Percentiles rank a stretch among this genome's conserved stretches.
phyloP scores from a whole-genome alignment of 1,140 invertebrate species.

The Drosophila ironensis region DNA sequence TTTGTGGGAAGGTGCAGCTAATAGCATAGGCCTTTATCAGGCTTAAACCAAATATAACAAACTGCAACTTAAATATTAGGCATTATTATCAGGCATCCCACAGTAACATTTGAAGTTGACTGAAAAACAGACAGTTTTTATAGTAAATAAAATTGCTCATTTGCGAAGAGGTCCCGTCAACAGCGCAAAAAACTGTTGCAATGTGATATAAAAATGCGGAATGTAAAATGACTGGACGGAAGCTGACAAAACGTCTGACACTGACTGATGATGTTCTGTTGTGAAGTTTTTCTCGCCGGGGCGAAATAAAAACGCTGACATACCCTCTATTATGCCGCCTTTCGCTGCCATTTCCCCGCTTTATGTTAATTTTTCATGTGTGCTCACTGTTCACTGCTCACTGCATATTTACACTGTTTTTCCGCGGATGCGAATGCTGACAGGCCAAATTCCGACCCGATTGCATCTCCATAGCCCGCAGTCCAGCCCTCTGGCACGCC shows the following conservation, averaged over 20 bases:
- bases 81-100: no score
- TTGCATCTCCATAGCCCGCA: conserved; percentile 21
- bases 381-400: conserved; percentile 34
- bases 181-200: conserved; percentile 34
- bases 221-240: conserved; percentile 58
- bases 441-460: conserved; percentile 39
- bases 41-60: no score
- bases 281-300: neutral
- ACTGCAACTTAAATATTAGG: no score
- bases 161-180: neutral
- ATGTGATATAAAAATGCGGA: conserved; percentile 30
- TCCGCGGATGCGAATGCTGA: conserved; percentile 28
- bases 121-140: no score
- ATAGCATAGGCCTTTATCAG: no score
- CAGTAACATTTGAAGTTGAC: no score
- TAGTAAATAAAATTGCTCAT: conserved; percentile 14
- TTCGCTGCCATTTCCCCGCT: neutral
- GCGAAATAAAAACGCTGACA: conserved; percentile 25
- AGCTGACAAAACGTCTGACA: conserved; percentile 77
- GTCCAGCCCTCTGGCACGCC: neutral
- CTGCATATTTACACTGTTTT: conserved; percentile 66
- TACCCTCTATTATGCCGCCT: conserved; percentile 2
- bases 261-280: conserved; percentile 68
- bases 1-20: no score
- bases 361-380: conserved; percentile 78